A percentile compares a stretch with the other conserved stretches of the same genome.
Evolutionary conservation across 2,888 invertebrate species (phyloP).

Genomic region (Drepana falcataria): DNA sequence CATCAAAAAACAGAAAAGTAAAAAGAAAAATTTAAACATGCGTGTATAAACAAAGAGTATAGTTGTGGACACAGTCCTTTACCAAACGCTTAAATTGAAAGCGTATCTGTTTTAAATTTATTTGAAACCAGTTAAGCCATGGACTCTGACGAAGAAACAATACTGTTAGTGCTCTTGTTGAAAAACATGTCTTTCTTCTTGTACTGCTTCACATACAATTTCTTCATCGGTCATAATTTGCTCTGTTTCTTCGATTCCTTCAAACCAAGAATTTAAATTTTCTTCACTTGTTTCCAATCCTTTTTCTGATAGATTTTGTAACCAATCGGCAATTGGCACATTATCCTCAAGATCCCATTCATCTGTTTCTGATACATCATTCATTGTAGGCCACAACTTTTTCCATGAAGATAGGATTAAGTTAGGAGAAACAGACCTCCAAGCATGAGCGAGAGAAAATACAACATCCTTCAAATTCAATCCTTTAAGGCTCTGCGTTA

Average conservation of each 20-base stretch:
- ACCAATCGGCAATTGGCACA: constrained; percentile 22
- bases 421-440: constrained; percentile 20
- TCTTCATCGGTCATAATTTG: constrained; percentile 16
- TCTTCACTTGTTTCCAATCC: constrained; percentile 26
- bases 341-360: constrained; percentile 22
- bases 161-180: too few relatives aligned
- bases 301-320: constrained; percentile 26
- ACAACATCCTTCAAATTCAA: constrained; percentile 24
- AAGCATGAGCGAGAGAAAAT: constrained; percentile 27
- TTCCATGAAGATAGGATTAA: constrained; percentile 28
- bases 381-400: constrained; percentile 26
- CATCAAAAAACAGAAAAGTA: too few relatives aligned
- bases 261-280: constrained; percentile 21
- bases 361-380: constrained; percentile 22
- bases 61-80: too few relatives aligned
- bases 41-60: too few relatives aligned
- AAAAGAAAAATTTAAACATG: too few relatives aligned
- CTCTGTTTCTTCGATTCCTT: constrained; percentile 25
- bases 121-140: too few relatives aligned
- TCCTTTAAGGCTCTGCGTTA: constrained; percentile 20
- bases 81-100: too few relatives aligned
- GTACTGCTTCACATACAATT: constrained; percentile 16
- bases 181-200: constrained; percentile 15
- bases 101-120: too few relatives aligned
- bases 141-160: too few relatives aligned